Percentiles rank a stretch among this genome's conserved stretches.
These are phyloP conservation scores for Nemurella pictetii DNA, from an alignment of 2,888 invertebrate species.

Conservation along the genomic window DNA sequence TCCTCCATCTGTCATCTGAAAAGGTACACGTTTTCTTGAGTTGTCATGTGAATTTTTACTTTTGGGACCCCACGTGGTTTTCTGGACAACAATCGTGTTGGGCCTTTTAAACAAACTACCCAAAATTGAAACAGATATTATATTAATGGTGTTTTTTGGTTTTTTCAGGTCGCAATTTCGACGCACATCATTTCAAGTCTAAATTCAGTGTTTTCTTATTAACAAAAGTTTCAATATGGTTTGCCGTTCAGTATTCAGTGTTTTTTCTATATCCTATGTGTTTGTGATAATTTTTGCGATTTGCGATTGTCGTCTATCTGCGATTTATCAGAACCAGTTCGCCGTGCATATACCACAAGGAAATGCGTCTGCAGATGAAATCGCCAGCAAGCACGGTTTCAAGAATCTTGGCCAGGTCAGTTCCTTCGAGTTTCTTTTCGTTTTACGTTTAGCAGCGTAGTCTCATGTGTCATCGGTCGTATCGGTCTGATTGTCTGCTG, in stretches of 20 bases:
- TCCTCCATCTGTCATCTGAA: not conserved
- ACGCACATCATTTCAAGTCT: slow-evolving; percentile 28
- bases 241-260: slow-evolving; percentile 29
- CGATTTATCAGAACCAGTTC: slow-evolving; percentile 47
- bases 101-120: not conserved
- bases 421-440: slow-evolving; percentile 34
- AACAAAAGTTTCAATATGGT: not conserved
- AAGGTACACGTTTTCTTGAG: not conserved
- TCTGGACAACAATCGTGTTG: not conserved
- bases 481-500: not conserved
- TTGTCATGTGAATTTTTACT: not conserved
- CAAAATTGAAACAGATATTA: too few species aligned
- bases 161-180: slow-evolving; percentile 13
- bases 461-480: too few species aligned
- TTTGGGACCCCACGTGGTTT: not conserved
- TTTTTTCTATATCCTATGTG: slow-evolving; percentile 34
- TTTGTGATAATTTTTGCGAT: slow-evolving; percentile 34
- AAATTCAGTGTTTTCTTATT: slow-evolving; percentile 21
- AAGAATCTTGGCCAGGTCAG: slow-evolving; percentile 83
- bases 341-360: slow-evolving; percentile 78
- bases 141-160: not conserved
- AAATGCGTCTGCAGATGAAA: slow-evolving; percentile 66
- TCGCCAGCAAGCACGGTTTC: slow-evolving; percentile 83
- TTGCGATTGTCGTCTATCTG: slow-evolving; percentile 35
- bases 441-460: too few species aligned